These are phyloP conservation scores for Pherbina coryleti DNA, from an alignment of 2,888 invertebrate species.

Conservation along the genomic window DNA sequence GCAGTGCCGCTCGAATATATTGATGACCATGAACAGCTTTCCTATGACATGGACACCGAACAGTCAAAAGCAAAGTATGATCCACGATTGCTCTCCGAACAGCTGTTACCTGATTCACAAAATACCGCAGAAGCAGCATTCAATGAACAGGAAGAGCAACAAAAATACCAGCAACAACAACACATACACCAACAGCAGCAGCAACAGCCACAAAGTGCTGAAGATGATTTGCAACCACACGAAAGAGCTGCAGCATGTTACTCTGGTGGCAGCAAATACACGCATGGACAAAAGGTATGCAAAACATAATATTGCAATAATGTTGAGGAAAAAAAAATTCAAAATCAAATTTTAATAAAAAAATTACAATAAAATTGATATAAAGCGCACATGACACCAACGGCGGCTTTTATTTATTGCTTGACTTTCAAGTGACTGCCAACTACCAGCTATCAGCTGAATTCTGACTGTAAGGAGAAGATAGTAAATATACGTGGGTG, in stretches of 20 bases:
- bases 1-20: slow-evolving; percentile 65
- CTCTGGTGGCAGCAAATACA: slow-evolving; percentile 65
- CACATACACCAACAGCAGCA: neutral
- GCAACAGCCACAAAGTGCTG: slow-evolving; percentile 36
- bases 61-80: slow-evolving; percentile 69
- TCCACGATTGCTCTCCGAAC: slow-evolving; percentile 65
- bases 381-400: neutral
- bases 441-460: no score
- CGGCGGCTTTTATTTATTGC: slow-evolving; percentile 1
- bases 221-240: slow-evolving; percentile 61
- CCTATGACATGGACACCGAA: slow-evolving; percentile 68
- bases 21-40: slow-evolving; percentile 66
- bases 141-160: neutral
- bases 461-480: no score
- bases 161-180: neutral
- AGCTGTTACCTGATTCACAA: slow-evolving; percentile 60
- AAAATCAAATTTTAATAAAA: neutral
- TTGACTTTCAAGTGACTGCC: neutral
- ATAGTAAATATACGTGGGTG: no score
- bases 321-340: neutral
- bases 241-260: slow-evolving; percentile 66
- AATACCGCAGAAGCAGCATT: neutral
- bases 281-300: slow-evolving; percentile 69
- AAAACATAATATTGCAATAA: neutral
- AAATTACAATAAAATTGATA: neutral